phyloP scores from a whole-genome alignment of 2,113 vertebrate genomes.

The Orcinus orca region DNA sequence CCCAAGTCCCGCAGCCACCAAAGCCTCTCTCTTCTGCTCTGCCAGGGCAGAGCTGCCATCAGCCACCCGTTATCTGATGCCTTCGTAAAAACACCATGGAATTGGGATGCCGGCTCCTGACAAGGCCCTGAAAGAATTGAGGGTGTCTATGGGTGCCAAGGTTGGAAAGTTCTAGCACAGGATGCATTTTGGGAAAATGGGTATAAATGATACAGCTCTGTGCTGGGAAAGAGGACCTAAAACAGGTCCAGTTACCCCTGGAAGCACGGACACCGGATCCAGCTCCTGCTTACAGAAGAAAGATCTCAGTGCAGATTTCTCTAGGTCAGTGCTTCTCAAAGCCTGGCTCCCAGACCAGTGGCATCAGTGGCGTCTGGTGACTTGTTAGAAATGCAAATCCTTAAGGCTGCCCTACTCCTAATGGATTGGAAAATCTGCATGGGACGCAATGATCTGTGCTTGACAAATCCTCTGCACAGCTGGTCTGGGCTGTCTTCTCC shows the following conservation, averaged over 20 bases:
- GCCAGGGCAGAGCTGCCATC: background rate
- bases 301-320: background rate
- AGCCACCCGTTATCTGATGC: background rate
- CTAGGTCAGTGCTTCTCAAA: background rate
- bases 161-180: background rate
- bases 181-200: background rate
- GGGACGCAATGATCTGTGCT: background rate
- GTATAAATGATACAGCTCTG: background rate
- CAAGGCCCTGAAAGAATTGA: background rate
- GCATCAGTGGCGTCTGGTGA: accelerated
- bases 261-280: background rate
- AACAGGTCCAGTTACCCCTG: background rate
- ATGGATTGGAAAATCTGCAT: accelerated
- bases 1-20: background rate
- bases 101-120: background rate
- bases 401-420: background rate
- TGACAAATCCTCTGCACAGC: background rate
- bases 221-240: background rate
- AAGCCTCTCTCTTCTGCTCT: background rate
- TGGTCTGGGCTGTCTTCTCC: background rate
- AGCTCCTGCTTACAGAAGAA: background rate
- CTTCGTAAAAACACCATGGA: background rate
- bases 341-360: background rate
- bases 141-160: too few relatives aligned
- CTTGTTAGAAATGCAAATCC: background rate